Percentiles rank a stretch among this genome's conserved stretches.
These are phyloP conservation scores for Mugil cephalus DNA, from an alignment of 2,113 vertebrate genomes.

Conservation along the genomic window DNA sequence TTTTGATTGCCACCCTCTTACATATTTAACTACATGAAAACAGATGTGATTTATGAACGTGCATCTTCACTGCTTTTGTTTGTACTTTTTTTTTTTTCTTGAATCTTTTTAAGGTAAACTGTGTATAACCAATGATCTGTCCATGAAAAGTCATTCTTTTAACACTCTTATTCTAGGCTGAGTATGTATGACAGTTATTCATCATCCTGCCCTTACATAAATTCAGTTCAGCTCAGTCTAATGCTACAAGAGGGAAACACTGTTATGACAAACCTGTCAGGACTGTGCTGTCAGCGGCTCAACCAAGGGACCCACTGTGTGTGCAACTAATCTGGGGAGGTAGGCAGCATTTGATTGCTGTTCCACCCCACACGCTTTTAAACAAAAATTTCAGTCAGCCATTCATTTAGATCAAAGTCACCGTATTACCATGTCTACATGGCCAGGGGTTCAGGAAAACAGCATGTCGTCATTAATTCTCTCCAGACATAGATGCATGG, in stretches of 20 bases:
- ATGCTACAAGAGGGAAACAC: constrained; percentile 14
- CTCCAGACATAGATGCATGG: constrained; percentile 15
- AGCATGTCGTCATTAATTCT: constrained; percentile 16
- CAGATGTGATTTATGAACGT: background rate
- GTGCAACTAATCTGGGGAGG: constrained; percentile 33
- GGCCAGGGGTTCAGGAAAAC: constrained; percentile 4
- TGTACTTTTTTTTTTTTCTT: background rate
- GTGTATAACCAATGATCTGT: background rate
- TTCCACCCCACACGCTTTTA: constrained; percentile 22
- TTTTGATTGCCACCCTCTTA: constrained; percentile 19
- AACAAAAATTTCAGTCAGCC: constrained; percentile 28
- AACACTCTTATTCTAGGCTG: background rate
- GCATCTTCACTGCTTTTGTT: background rate
- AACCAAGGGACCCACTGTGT: constrained; percentile 26
- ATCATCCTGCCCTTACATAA: constrained; percentile 1
- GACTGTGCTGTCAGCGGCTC: constrained; percentile 35
- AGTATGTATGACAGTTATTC: constrained; percentile 18
- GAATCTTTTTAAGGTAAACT: background rate
- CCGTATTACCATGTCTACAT: background rate
- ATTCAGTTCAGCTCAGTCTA: background rate
- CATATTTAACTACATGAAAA: background rate
- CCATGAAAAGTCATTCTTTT: background rate
- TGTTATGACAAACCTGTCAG: constrained; percentile 35
- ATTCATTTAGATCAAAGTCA: constrained; percentile 51
- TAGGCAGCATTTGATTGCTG: constrained; percentile 22